Conservation (phyloP, 2,113 vertebrate species). For the Anoplopoma fimbria region DNA sequence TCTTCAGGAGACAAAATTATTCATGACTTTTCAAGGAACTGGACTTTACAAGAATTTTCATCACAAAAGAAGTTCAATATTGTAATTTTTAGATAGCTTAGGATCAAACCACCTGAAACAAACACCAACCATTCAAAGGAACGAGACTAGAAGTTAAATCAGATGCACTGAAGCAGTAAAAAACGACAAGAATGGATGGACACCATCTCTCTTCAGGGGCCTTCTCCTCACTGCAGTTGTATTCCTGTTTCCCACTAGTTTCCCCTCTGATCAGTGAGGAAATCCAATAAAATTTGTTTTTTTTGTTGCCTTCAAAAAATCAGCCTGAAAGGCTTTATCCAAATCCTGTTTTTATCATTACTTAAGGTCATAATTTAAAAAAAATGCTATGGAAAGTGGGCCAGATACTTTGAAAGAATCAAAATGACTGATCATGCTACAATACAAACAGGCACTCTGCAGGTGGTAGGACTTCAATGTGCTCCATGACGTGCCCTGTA, state of each 20-base stretch:
- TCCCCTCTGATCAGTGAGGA: constrained; percentile 32
- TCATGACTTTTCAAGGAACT: constrained; percentile 28
- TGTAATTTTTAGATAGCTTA: constrained; percentile 40
- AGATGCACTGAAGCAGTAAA: constrained; percentile 1
- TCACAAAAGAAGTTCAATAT: background rate
- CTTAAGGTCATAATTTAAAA: constrained; percentile 18
- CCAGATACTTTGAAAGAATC: constrained; percentile 12
- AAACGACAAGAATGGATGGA: constrained; percentile 31
- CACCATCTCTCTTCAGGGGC: constrained; percentile 11
- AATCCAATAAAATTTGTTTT: constrained; percentile 6
- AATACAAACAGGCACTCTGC: constrained; percentile 29
- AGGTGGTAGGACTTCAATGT: constrained; percentile 52
- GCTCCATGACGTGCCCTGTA: constrained; percentile 46
- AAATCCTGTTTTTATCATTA: constrained; percentile 17
- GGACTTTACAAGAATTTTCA: constrained; percentile 13
- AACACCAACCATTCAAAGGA: background rate
- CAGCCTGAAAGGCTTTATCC: constrained; percentile 19
- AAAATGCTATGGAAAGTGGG: constrained; percentile 2
- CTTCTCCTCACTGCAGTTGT: background rate
- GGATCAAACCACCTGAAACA: constrained; percentile 17
- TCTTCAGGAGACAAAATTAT: constrained; percentile 36
- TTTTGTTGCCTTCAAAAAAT: constrained; percentile 23
- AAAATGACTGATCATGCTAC: constrained; percentile 47
- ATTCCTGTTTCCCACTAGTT: background rate
- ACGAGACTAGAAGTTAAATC: background rate